Evolutionary conservation across 2,797 vertebrate genomes (phyloP).

Genomic region (Xenentodon cancila): DNA sequence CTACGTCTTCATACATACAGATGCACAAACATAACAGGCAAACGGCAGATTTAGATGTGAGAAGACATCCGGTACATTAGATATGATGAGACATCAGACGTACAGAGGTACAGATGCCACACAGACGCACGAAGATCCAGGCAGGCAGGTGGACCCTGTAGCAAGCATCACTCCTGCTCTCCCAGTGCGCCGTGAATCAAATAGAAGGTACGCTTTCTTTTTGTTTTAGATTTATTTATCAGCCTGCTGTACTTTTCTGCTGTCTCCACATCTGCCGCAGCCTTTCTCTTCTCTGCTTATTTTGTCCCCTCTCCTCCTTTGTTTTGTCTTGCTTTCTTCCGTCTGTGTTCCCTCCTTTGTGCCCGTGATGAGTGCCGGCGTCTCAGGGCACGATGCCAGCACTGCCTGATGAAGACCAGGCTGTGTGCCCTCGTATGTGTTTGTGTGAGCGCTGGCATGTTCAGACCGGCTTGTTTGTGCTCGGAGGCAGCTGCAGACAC

Average conservation of each 20-base stretch:
- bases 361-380: slow-evolving; percentile 67
- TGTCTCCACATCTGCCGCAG: slow-evolving; percentile 4
- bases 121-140: slow-evolving; percentile 43
- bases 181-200: slow-evolving; percentile 40
- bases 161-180: slow-evolving; percentile 54
- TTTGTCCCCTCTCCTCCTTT: slow-evolving; percentile 28
- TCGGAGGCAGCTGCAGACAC: slow-evolving; percentile 79
- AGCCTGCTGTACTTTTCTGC: slow-evolving; percentile 31
- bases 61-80: too few relatives aligned
- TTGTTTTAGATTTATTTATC: slow-evolving; percentile 29
- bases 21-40: not conserved
- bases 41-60: slow-evolving; percentile 18
- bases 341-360: slow-evolving; percentile 66
- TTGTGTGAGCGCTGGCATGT: slow-evolving; percentile 46
- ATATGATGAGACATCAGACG: slow-evolving; percentile 27
- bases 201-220: slow-evolving; percentile 55
- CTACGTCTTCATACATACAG: not conserved
- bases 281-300: slow-evolving; percentile 38
- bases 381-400: slow-evolving; percentile 67
- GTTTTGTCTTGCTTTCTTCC: slow-evolving; percentile 30
- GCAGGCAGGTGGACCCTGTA: slow-evolving; percentile 60
- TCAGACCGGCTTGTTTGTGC: slow-evolving; percentile 79
- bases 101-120: slow-evolving; percentile 40
- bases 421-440: slow-evolving; percentile 22
- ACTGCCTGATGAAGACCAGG: slow-evolving; percentile 59